Base-by-base conservation (phyloP, 2,113 vertebrate species). In the Gulo gulo region DNA sequence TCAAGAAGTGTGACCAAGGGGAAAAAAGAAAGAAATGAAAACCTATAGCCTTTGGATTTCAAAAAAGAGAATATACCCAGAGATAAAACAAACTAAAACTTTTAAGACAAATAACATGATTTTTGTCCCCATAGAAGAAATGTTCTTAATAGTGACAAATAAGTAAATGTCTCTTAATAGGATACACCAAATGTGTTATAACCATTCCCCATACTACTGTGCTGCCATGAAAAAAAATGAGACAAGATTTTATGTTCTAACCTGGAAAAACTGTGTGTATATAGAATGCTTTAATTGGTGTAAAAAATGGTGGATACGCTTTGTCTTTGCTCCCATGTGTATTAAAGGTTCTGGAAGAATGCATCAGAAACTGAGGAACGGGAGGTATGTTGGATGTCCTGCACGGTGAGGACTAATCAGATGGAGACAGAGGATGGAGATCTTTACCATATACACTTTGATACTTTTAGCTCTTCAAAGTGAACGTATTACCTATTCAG, bases 401-500 rank as follows among this genome's bases (percentile, higher is more conserved):
- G 14, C 20, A 1, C 0, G 0, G 39, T 14, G 57, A 39, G 16
- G 36, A 5, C 4, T 8, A 9, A 39, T 81, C 47, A 50, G 31
- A 14, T 6, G 7, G 45, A 47, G 42, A 21, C 24, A 6, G 18
- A 39, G 21, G 79, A 50, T 45, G 24, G 36, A 20, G 45, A 11
- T 7, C 8, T 71, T 45, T 42, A 59, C 21, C 29, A 7, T 55
- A 7, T 1, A 36, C 10, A 59, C 34, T 23, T 87, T 24, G 20
- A 50, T 0, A 20, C 3, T 4, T 55, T 67, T 29, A 42, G 50
- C 4, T 36, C 82, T 91, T 55, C 2, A 13, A 81, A 76, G 52
- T 18, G 81, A 7, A 16, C 63, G 2, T 12, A 55, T 50, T 39
- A 47, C 45, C 26, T 14, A 42, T 7, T 47, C 50, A 50, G 50